Evolutionary conservation across 2,797 vertebrate genomes (phyloP).

Genomic region (Oreochromis mossambicus): DNA sequence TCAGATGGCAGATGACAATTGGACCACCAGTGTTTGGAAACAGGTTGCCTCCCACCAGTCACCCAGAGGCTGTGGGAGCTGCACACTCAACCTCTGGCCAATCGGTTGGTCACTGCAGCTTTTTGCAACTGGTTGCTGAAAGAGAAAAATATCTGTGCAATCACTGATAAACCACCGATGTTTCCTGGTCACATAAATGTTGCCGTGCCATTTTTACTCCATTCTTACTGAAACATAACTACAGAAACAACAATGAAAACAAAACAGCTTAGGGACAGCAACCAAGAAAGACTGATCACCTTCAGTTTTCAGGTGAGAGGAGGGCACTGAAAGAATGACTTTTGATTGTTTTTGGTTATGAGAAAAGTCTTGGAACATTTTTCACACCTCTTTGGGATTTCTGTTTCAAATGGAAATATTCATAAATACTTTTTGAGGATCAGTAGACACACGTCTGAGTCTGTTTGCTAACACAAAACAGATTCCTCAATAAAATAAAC

Average conservation of each 20-base stretch:
- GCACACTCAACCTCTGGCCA: not conserved
- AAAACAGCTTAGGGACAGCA: accelerated
- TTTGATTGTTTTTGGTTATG: accelerated
- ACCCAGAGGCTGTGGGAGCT: not conserved
- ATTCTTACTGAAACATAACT: not conserved
- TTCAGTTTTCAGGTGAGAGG: not conserved
- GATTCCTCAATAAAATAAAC: not conserved
- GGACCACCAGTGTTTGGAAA: not conserved
- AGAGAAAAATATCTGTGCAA: not conserved
- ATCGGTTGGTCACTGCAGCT: not conserved
- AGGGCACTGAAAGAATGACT: not conserved
- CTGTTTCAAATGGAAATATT: not conserved
- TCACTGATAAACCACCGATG: not conserved
- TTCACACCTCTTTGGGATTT: not conserved
- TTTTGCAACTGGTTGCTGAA: not conserved
- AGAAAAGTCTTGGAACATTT: accelerated
- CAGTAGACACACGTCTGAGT: not conserved
- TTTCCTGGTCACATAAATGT: not conserved
- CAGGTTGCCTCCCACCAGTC: not conserved
- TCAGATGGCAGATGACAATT: accelerated
- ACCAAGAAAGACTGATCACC: not conserved
- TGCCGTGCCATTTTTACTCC: not conserved
- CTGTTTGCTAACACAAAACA: not conserved
- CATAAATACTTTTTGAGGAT: not conserved
- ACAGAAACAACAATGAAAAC: not conserved